Base-by-base conservation (phyloP, 1,140 invertebrate species). In the Bilobella aurantiaca region DNA sequence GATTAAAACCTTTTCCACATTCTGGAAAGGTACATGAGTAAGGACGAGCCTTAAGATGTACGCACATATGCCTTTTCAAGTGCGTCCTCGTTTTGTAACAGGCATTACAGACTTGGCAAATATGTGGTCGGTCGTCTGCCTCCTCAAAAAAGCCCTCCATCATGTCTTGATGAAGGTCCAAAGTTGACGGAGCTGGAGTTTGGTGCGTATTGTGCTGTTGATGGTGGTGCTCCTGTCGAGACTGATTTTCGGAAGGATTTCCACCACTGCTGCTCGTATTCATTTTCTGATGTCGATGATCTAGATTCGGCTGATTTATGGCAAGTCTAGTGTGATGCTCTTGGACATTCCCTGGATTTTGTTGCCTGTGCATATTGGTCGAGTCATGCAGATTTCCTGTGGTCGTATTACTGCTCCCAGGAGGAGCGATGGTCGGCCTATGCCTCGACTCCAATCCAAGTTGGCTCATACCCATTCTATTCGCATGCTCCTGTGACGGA, bases 11-110 rank as follows among this genome's bases (percentile, higher is more conserved):
- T 60, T 67, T 70, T n/a, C 65, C 65, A 49, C 69, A 70, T 1
- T 69, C 68, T 25, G 27, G 12, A 23, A 53, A 53, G 21, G 12
- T 53, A 58, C 71, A 72, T 23, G 71, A 63, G 37, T 66, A 73
- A 0, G 71, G 66, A 56, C 71, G 42, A 53, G 47, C 63, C 8
- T 31, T 64, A 21, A 70, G 34, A 62, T 73, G 71, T 16, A 73
- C 62, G 47, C 65, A 66, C 71, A 73, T 73, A 29, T 73, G 71
- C 1, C 71, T 46, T 27, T 66, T 30, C 28, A 73, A 65, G 62
- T 73, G 71, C 8, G 71, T 73, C 32, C 64, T 58, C 3, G 71
- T 73, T 46, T 73, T 73, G 49, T 73, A 73, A 5, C 65, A 62
- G 12, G 71, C 68, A 18, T 63, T 32, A 58, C 71, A 73, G 14